Base-by-base conservation (phyloP, 2,113 vertebrate genomes). In the Ammodytes marinus region DNA sequence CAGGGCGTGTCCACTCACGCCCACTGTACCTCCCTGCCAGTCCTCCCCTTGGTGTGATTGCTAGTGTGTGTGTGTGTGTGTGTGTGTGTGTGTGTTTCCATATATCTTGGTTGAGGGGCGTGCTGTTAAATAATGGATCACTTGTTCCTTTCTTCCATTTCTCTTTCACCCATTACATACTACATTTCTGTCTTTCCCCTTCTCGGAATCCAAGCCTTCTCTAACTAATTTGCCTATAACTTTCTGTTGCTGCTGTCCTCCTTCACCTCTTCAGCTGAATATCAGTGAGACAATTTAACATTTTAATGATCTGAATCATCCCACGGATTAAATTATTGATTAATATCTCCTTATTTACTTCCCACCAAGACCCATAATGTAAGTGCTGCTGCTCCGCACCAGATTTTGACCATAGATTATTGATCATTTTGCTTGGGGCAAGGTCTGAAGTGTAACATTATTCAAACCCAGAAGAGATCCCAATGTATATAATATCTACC, bases 61-160 rank as follows among this genome's bases (percentile, higher is more conserved):
- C 15, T 19, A 0, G 11, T 55, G 5, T 47, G 49, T 58, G 35
- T 59, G 19, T 61, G 19, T 75, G 27, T 69, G 55, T 74, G 3
- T 53, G 10, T 60, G 35, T 57, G 10, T 57, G 14, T 42, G 39
- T 61, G 14, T 42, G 37, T 17, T 6, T 40, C 14, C 17, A 19
- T 66, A 27, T 14, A 50, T 6, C 42, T 77, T 9, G 5, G 12
- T 27, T 3, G 4, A 60, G 61, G 47, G 82, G 61, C 15, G 49
- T 80, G 54, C 52, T 59, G 47, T 15, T 72, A 19, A 53, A n/a
- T 55, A 76, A 83, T 81, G 55, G 81, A 83, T 83, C 43, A 72
- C 49, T 69, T 47, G 6, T 52, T 42, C 27, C 37, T 55, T 88
- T 6, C 52, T 7, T 58, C 52, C 63, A 54, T 69, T 5, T 12